These are phyloP conservation scores for Julus scanicus DNA, from an alignment of 2,888 invertebrate genomes.

Conservation along the genomic window DNA sequence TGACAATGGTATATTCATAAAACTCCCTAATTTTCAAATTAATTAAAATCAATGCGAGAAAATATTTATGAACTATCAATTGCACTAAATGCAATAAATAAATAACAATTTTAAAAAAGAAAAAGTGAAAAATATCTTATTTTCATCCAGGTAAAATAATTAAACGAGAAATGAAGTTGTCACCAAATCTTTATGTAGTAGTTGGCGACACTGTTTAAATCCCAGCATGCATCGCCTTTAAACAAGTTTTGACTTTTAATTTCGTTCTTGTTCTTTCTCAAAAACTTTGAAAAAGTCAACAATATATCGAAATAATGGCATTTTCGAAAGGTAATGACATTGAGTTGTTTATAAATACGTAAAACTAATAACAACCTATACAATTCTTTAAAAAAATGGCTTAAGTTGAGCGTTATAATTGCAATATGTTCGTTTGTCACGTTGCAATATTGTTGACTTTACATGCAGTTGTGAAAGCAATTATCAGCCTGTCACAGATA, in stretches of 20 bases:
- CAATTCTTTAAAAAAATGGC: too few species aligned
- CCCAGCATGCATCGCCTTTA: neutral
- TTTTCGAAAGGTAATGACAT: constrained; percentile 48
- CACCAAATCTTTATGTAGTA: neutral
- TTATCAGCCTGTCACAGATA: neutral
- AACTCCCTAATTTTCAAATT: neutral
- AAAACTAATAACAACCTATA: neutral
- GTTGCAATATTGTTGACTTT: neutral
- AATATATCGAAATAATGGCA: neutral
- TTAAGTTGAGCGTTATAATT: neutral
- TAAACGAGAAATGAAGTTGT: neutral
- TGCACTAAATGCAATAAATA: neutral
- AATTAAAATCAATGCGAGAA: neutral
- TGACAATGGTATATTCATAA: neutral
- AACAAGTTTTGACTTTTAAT: neutral
- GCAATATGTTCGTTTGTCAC: neutral
- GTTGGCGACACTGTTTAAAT: neutral
- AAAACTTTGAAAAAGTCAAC: neutral
- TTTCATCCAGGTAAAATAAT: neutral
- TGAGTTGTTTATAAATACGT: too few species aligned
- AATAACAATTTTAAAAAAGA: neutral
- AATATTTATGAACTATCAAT: neutral
- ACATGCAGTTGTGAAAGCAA: neutral
- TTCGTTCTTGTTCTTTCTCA: neutral
- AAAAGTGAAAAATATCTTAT: too few species aligned